These are phyloP conservation scores for Vulpes lagopus DNA, from an alignment of 2,113 vertebrate genomes.

Conservation along the genomic window DNA sequence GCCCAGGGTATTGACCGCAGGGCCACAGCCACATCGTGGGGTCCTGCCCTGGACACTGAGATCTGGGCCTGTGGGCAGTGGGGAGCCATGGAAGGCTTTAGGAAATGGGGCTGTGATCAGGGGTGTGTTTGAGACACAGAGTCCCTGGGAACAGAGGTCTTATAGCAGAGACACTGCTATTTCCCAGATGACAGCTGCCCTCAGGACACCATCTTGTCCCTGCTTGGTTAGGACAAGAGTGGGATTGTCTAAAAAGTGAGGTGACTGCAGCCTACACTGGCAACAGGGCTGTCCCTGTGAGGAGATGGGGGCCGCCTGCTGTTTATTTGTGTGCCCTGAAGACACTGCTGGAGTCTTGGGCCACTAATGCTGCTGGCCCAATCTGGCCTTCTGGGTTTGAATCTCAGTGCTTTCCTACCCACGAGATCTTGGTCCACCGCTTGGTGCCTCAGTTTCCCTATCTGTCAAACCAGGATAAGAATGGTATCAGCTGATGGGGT, in stretches of 20 bases:
- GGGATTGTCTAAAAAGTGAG: background rate
- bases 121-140: background rate
- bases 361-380: accelerated
- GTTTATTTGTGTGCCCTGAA: accelerated
- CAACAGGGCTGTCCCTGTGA: accelerated
- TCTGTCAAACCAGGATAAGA: background rate
- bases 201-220: background rate
- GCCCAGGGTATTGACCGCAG: accelerated
- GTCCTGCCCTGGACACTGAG: background rate
- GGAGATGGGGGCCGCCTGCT: accelerated
- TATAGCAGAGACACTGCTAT: background rate
- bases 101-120: background rate
- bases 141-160: background rate
- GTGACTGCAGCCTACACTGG: accelerated
- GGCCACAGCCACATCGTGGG: accelerated
- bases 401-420: background rate
- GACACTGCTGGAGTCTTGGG: accelerated
- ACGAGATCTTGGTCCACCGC: background rate
- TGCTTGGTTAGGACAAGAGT: background rate
- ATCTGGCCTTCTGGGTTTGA: background rate
- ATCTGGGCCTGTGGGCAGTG: background rate
- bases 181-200: background rate
- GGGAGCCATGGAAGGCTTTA: background rate
- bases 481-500: accelerated
- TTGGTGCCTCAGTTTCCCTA: background rate